These are phyloP conservation scores for Drosophila navojoa DNA, from an alignment of 1,140 invertebrate genomes.

Conservation along the genomic window DNA sequence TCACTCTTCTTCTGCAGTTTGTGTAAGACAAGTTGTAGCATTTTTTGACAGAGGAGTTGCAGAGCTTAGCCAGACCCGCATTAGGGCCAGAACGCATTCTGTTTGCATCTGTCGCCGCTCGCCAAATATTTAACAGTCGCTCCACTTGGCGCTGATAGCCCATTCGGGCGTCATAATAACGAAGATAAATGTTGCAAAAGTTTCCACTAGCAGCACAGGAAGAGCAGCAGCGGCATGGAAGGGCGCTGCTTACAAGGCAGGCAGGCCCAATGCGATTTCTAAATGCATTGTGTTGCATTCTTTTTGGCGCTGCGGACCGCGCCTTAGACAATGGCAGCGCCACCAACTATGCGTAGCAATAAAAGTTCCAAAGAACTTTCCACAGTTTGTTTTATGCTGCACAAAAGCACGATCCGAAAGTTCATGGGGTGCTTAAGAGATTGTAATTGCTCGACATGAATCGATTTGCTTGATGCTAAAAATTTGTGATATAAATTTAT, in stretches of 20 bases:
- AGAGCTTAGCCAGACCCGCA: constrained; percentile 52
- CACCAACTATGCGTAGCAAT: constrained; percentile 48
- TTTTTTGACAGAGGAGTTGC: constrained; percentile 52
- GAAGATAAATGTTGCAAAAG: constrained; percentile 78
- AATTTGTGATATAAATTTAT: too few species aligned
- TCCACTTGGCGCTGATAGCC: constrained; percentile 73
- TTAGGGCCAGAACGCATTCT: constrained; percentile 51
- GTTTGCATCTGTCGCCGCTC: constrained; percentile 48
- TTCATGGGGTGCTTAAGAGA: background rate
- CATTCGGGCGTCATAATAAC: constrained; percentile 82
- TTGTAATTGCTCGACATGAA: too few species aligned
- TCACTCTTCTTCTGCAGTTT: constrained; percentile 13
- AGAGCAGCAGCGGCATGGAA: background rate
- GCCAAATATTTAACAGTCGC: constrained; percentile 75
- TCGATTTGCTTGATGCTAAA: too few species aligned
- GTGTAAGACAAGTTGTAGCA: constrained; percentile 61
- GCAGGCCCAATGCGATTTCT: constrained; percentile 41
- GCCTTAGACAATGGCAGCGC: constrained; percentile 12
- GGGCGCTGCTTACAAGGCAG: background rate
- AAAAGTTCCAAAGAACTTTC: constrained; percentile 62
- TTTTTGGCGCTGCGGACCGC: constrained; percentile 32
- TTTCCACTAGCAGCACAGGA: constrained; percentile 57
- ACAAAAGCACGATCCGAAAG: constrained; percentile 17
- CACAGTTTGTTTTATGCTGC: constrained; percentile 30
- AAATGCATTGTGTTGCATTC: constrained; percentile 68